Percentiles rank a stretch among this genome's conserved stretches.
These are phyloP conservation scores for Melopsittacus undulatus DNA, from an alignment of 2,797 vertebrate species.

Conservation along the genomic window DNA sequence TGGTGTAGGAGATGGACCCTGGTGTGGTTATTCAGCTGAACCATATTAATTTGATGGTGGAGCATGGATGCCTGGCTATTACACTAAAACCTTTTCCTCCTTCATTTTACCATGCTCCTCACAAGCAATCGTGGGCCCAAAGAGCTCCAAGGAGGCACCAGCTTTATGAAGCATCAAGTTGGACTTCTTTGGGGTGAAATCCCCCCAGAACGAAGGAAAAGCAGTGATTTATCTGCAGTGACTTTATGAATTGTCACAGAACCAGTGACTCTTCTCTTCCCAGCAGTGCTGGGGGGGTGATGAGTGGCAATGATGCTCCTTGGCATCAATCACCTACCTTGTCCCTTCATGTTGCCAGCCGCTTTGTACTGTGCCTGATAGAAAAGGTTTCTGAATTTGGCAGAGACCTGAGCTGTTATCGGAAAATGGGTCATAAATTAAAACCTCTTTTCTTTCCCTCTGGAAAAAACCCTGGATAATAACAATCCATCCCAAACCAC, in stretches of 20 bases:
- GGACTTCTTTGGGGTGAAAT: neutral
- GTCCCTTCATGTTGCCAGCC: neutral
- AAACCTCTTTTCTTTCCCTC: neutral
- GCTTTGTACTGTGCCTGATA: neutral
- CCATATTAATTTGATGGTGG: neutral
- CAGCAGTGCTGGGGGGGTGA: neutral
- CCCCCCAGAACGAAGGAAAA: neutral
- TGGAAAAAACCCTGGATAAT: neutral
- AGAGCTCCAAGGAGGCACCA: neutral
- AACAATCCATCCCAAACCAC: neutral
- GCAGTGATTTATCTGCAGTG: accelerated
- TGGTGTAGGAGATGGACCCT: neutral
- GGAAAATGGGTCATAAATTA: slow-evolving; percentile 14
- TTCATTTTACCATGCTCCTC: accelerated
- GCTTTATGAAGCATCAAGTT: accelerated
- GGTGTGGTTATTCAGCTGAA: neutral
- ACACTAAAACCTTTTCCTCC: neutral
- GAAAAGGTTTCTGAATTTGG: neutral
- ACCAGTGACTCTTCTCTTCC: accelerated
- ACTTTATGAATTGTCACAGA: neutral
- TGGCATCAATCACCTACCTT: neutral
- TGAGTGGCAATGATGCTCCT: neutral
- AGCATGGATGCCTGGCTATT: neutral
- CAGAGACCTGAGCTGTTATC: neutral
- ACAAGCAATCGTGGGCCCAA: accelerated